phyloP scores from a whole-genome alignment of 2,888 invertebrate genomes.

The Diplolepis rosae region DNA sequence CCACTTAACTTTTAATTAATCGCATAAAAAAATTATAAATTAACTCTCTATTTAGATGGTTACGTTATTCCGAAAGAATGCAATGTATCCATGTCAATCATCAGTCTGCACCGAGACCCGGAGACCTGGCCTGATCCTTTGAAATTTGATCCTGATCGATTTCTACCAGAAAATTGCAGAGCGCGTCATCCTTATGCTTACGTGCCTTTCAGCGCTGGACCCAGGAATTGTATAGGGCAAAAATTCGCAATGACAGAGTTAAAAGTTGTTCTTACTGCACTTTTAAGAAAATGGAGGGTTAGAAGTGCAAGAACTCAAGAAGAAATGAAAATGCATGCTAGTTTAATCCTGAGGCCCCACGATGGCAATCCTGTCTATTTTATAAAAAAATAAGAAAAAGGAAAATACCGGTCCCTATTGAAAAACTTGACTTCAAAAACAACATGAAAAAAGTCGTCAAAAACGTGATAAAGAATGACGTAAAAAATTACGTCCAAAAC shows the following conservation, averaged over 20 bases:
- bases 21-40: no score
- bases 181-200: constrained; percentile 78
- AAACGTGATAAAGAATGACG: no score
- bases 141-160: no score
- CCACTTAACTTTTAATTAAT: no score
- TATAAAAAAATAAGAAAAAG: not conserved
- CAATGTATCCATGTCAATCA: constrained; percentile 77
- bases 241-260: constrained; percentile 68
- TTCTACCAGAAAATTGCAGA: constrained; percentile 75
- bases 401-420: no score
- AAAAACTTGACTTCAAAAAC: no score
- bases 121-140: constrained; percentile 78
- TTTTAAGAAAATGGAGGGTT: constrained; percentile 54
- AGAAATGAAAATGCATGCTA: constrained; percentile 40
- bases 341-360: constrained; percentile 48
- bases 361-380: constrained; percentile 31
- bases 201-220: no score
- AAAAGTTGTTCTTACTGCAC: constrained; percentile 49
- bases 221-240: no score
- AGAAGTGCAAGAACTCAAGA: constrained; percentile 46
- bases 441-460: no score
- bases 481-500: no score
- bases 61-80: constrained; percentile 74
- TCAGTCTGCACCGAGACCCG: constrained; percentile 79
- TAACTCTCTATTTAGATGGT: constrained; percentile 63